Evolutionary conservation across 1,140 invertebrate species (phyloP).

Genomic region (Musca vetustissima): DNA sequence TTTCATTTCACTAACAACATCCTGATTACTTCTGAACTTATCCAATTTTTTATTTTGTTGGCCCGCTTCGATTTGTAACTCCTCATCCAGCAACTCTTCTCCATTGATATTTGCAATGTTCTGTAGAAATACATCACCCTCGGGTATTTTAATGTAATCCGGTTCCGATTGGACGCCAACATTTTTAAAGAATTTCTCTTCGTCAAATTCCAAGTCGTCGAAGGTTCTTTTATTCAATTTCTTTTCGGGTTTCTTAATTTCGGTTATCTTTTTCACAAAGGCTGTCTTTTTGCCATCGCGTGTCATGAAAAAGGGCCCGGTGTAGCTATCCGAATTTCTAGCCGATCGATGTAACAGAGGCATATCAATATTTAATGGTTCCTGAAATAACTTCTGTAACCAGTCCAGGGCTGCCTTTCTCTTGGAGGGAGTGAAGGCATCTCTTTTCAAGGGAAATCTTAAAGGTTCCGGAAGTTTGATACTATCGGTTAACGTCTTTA

Average conservation of each 20-base stretch:
- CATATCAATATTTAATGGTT: slow-evolving; percentile 9
- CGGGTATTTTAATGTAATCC: slow-evolving; percentile 38
- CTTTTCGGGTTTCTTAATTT: slow-evolving; percentile 47
- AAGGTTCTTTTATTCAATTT: slow-evolving; percentile 41
- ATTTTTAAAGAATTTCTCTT: slow-evolving; percentile 52
- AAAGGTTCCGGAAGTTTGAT: slow-evolving; percentile 3
- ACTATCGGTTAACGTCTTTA: neutral
- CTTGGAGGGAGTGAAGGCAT: slow-evolving; percentile 26
- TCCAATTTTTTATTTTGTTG: slow-evolving; percentile 2
- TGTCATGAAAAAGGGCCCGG: slow-evolving; percentile 43
- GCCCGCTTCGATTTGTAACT: slow-evolving; percentile 27
- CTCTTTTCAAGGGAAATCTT: slow-evolving; percentile 30
- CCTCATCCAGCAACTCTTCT: slow-evolving; percentile 36
- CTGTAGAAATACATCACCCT: slow-evolving; percentile 48
- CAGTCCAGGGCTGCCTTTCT: slow-evolving; percentile 30
- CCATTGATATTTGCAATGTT: slow-evolving; percentile 43
- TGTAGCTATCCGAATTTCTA: slow-evolving; percentile 34
- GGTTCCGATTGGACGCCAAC: slow-evolving; percentile 39
- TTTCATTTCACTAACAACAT: slow-evolving; percentile 26
- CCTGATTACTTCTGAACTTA: slow-evolving; percentile 16
- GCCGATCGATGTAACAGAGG: slow-evolving; percentile 28
- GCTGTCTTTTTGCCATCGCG: slow-evolving; percentile 36
- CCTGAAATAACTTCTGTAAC: slow-evolving; percentile 11
- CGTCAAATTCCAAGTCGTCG: slow-evolving; percentile 46
- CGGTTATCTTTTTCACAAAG: slow-evolving; percentile 48